phyloP scores from a whole-genome alignment of 2,797 vertebrate genomes.

The Myiothlypis chrysogaster region DNA sequence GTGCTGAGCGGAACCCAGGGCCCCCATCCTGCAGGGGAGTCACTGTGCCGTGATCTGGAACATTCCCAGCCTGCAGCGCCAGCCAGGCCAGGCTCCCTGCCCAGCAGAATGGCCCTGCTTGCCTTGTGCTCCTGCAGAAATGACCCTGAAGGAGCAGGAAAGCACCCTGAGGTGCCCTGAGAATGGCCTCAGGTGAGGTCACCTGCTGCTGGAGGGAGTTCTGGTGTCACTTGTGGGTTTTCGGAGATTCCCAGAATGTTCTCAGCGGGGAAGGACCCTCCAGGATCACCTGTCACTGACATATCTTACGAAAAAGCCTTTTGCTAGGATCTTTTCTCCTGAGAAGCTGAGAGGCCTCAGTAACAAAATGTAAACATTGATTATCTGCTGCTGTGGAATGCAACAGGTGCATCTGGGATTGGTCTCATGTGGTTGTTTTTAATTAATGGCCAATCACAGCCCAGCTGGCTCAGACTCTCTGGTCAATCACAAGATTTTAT shows the following conservation, averaged over 20 bases:
- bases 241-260: not conserved
- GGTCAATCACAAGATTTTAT: too few species aligned
- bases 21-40: not conserved
- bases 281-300: not conserved
- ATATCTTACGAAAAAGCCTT: too few species aligned
- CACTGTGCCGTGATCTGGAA: not conserved
- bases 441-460: too few species aligned
- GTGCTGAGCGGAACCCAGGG: not conserved
- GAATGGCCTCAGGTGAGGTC: not conserved
- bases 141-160: not conserved
- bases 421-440: too few species aligned
- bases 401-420: too few species aligned
- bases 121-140: not conserved
- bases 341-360: too few species aligned
- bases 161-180: not conserved
- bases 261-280: not conserved
- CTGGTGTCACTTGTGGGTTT: not conserved
- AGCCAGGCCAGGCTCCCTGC: not conserved
- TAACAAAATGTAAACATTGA: accelerated
- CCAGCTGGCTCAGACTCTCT: too few species aligned
- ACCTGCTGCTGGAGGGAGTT: not conserved
- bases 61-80: not conserved
- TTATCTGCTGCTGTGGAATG: too few species aligned
- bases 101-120: not conserved
- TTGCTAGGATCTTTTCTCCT: too few species aligned